These are phyloP conservation scores for Tigriopus californicus DNA, from an alignment of 2,888 invertebrate species.

Conservation along the genomic window DNA sequence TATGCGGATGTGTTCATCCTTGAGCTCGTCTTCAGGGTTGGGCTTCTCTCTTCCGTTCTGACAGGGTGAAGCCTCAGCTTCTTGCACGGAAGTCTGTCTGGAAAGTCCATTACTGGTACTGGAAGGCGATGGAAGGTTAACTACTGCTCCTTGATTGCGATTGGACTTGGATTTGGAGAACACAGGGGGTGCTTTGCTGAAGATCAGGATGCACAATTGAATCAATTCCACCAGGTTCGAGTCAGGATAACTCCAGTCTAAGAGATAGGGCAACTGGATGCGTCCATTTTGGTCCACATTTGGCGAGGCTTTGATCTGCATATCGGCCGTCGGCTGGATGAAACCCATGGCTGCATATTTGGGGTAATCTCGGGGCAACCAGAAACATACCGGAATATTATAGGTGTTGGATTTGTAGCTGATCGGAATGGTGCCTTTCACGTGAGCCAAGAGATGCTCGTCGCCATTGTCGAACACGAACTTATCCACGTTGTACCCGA, in stretches of 20 bases:
- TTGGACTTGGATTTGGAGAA: conserved; percentile 2
- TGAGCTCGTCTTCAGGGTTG: too few species aligned
- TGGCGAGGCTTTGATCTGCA: conserved; percentile 85
- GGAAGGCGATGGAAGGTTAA: too few species aligned
- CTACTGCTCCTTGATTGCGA: background rate
- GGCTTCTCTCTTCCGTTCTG: too few species aligned
- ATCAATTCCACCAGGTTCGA: background rate
- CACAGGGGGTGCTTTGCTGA: background rate
- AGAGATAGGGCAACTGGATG: conserved; percentile 84
- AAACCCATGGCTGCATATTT: conserved; percentile 72
- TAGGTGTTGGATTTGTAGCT: conserved; percentile 67
- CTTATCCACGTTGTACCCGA: background rate
- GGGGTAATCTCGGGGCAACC: conserved; percentile 93
- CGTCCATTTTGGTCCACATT: conserved; percentile 87
- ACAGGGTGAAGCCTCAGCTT: too few species aligned
- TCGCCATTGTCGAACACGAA: conserved; percentile 68
- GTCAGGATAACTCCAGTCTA: conserved; percentile 50
- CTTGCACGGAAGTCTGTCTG: too few species aligned
- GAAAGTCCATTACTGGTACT: too few species aligned
- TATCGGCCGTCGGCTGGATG: conserved; percentile 74
- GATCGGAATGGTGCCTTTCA: conserved; percentile 83
- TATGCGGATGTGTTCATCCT: background rate
- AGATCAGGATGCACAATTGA: background rate
- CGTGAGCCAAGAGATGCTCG: conserved; percentile 54
- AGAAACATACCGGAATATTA: conserved; percentile 90